Percentiles rank a stretch among this genome's conserved stretches.
Conservation (phyloP, 2,113 vertebrate species). For the Dendrocopos noguchii region DNA sequence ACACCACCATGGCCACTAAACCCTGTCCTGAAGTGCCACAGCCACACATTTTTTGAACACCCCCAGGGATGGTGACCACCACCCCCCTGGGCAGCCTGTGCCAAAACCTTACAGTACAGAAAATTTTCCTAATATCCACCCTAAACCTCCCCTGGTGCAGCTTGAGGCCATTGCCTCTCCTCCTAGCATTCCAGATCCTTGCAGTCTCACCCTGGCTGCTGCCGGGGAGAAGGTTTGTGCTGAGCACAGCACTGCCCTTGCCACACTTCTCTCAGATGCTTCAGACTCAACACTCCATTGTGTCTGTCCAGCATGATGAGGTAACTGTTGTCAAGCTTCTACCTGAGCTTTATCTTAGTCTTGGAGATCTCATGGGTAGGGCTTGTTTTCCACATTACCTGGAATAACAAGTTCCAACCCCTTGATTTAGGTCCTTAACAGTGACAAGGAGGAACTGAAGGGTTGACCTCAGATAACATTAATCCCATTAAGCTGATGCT, state of each 20-base stretch:
- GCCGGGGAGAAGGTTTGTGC: not conserved
- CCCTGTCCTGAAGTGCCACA: no score
- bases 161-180: no score
- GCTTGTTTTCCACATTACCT: slow-evolving; percentile 26
- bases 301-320: not conserved
- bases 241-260: not conserved
- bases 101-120: no score
- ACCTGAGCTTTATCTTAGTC: slow-evolving; percentile 14
- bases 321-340: slow-evolving; percentile 20
- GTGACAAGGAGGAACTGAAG: slow-evolving; percentile 20
- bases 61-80: no score
- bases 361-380: slow-evolving; percentile 30
- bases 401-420: slow-evolving; percentile 38
- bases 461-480: slow-evolving; percentile 45
- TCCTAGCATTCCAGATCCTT: not conserved
- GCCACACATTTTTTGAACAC: no score
- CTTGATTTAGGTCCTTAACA: slow-evolving; percentile 4
- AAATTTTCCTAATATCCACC: no score
- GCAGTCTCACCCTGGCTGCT: not conserved
- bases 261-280: not conserved
- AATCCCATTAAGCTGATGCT: slow-evolving; percentile 25
- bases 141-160: no score
- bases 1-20: no score
- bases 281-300: slow-evolving; percentile 11
- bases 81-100: no score